These are phyloP conservation scores for Amphiprion percula DNA, from an alignment of 2,113 vertebrate species.

Conservation along the genomic window DNA sequence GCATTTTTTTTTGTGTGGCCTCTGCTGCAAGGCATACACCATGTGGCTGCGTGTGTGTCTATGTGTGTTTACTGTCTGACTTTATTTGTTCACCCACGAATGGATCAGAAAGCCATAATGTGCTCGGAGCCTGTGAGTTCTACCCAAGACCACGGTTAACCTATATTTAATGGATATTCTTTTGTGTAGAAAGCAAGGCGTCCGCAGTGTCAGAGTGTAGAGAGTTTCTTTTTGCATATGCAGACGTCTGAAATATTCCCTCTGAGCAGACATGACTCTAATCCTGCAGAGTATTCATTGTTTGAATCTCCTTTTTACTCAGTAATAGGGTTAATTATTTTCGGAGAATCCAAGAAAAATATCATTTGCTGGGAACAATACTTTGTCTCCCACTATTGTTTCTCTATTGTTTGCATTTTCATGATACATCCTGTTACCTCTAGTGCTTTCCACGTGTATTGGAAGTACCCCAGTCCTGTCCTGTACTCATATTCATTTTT, in stretches of 20 bases:
- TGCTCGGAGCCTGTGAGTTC: conserved; percentile 9
- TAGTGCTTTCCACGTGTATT: neutral
- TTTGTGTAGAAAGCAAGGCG: conserved; percentile 5
- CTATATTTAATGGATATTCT: conserved; percentile 31
- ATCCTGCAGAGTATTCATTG: neutral
- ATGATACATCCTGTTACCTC: neutral
- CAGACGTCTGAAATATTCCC: conserved; percentile 7
- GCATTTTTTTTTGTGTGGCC: conserved; percentile 8
- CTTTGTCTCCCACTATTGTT: neutral
- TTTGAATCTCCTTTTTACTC: neutral
- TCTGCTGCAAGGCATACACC: neutral
- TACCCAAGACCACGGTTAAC: conserved; percentile 21
- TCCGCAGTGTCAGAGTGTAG: neutral
- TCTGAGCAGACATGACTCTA: neutral
- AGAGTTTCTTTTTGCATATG: conserved; percentile 6
- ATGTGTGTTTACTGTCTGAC: neutral
- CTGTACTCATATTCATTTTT: no score
- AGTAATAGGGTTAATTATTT: neutral
- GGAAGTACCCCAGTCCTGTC: no score
- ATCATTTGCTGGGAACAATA: neutral
- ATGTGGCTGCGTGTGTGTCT: neutral
- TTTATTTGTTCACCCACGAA: conserved; percentile 26
- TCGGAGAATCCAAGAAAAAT: neutral
- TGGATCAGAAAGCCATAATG: conserved; percentile 21
- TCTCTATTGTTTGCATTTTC: neutral